phyloP scores from a whole-genome alignment of 2,888 invertebrate genomes.

The Limnephilus marmoratus region DNA sequence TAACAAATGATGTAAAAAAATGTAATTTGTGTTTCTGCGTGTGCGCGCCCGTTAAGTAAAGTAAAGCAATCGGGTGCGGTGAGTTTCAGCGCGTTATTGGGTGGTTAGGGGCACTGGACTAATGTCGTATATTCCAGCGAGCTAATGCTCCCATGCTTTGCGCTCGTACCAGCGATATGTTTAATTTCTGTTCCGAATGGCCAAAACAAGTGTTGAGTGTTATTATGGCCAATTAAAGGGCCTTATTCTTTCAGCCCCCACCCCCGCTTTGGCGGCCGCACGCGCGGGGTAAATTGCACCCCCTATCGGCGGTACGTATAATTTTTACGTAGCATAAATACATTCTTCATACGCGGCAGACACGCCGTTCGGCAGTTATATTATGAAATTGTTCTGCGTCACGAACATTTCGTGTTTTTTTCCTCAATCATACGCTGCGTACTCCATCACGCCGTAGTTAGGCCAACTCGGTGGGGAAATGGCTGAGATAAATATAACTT shows the following conservation, averaged over 20 bases:
- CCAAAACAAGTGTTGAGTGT: constrained; percentile 21
- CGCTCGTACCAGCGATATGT: not conserved
- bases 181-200: constrained; percentile 26
- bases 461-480: not conserved
- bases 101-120: not conserved
- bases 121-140: too few relatives aligned
- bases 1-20: not conserved
- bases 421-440: constrained; percentile 18
- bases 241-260: not conserved
- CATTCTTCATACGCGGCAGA: constrained; percentile 34
- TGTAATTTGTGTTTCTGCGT: not conserved
- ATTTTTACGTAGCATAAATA: constrained; percentile 42
- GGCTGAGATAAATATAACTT: constrained; percentile 18
- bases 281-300: constrained; percentile 26
- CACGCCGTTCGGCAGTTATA: constrained; percentile 46
- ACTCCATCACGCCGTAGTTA: constrained; percentile 20
- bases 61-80: not conserved
- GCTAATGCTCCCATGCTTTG: not conserved
- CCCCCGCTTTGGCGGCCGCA: not conserved
- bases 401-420: constrained; percentile 23
- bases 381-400: not conserved
- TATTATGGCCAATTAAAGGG: constrained; percentile 30
- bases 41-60: too few relatives aligned
- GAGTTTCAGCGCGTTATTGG: not conserved
- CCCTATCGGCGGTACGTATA: constrained; percentile 26